A percentile compares a stretch with the other conserved stretches of the same genome.
These are phyloP conservation scores for Amphiura filiformis DNA, from an alignment of 35 echinoderm and acorn worm genomes.

Conservation along the genomic window DNA sequence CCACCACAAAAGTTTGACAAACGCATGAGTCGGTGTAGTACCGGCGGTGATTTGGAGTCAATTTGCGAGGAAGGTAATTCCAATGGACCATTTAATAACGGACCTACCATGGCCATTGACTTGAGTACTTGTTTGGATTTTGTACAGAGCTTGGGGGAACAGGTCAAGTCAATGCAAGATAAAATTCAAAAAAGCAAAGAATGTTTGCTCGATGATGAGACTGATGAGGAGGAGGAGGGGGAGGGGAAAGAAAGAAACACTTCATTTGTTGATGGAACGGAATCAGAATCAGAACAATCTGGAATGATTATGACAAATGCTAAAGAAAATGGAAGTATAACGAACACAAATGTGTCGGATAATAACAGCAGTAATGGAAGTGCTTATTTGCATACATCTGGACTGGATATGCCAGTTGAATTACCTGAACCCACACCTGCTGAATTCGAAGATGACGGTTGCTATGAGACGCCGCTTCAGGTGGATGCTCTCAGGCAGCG, in stretches of 20 bases:
- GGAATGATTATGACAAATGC: not conserved
- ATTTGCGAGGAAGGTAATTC: conserved; percentile 50
- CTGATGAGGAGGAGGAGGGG: conserved; percentile 49
- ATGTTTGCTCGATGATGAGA: conserved; percentile 46
- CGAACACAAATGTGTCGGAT: not conserved
- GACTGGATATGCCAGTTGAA: conserved; percentile 3
- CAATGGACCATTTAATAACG: conserved; percentile 18
- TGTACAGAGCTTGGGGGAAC: conserved; percentile 68
- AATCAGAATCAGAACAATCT: too few species aligned
- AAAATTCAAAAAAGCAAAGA: conserved; percentile 77
- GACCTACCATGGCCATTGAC: conserved; percentile 48
- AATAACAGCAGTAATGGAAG: not conserved
- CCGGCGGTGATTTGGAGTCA: conserved; percentile 50
- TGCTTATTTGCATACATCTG: not conserved
- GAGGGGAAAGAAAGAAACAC: not conserved
- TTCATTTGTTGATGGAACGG: not conserved
- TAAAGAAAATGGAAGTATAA: not conserved
- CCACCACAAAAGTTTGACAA: conserved; percentile 5
- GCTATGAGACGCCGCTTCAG: conserved; percentile 81
- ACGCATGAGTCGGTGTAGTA: conserved; percentile 34
- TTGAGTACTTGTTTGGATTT: conserved; percentile 72
- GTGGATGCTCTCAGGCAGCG: conserved; percentile 6
- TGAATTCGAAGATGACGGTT: conserved; percentile 60
- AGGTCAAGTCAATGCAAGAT: conserved; percentile 85
- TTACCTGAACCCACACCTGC: conserved; percentile 7